Conservation (phyloP, 2,888 invertebrate species). For the Drosophila gaucha region DNA sequence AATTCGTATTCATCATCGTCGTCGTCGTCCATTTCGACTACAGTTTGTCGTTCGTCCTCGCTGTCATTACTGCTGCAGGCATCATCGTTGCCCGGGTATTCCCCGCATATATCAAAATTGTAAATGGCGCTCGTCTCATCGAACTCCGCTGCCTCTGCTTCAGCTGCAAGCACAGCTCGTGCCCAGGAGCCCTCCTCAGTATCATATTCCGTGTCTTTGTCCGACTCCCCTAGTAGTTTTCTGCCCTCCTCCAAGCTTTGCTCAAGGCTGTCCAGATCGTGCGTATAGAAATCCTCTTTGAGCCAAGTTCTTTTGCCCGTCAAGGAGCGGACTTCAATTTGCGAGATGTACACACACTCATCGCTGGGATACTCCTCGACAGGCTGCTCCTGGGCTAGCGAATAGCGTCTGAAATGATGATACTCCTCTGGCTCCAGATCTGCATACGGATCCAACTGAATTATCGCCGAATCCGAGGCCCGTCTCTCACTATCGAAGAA, state of each 20-base stretch:
- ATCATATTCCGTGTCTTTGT: slow-evolving; percentile 8
- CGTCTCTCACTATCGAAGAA: slow-evolving; percentile 82
- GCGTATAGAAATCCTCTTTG: slow-evolving; percentile 74
- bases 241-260: slow-evolving; percentile 14
- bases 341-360: slow-evolving; percentile 79
- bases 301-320: slow-evolving; percentile 79
- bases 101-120: slow-evolving; percentile 54
- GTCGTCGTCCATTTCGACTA: slow-evolving; percentile 77
- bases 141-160: slow-evolving; percentile 69
- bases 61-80: slow-evolving; percentile 74
- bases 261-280: slow-evolving; percentile 49
- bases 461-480: slow-evolving; percentile 82
- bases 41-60: slow-evolving; percentile 83
- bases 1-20: slow-evolving; percentile 76
- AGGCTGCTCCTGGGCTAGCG: slow-evolving; percentile 81
- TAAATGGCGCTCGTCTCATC: slow-evolving; percentile 69
- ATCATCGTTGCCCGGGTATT: slow-evolving; percentile 62
- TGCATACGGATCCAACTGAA: slow-evolving; percentile 55
- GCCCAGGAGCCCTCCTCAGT: slow-evolving; percentile 64
- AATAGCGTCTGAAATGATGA: slow-evolving; percentile 83
- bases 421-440: slow-evolving; percentile 84
- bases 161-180: slow-evolving; percentile 67
- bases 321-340: slow-evolving; percentile 77
- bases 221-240: slow-evolving; percentile 1
- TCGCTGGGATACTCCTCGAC: slow-evolving; percentile 82